Evolutionary conservation across 2,113 vertebrate genomes (phyloP), one percentile per base, ranked within the genome.

Genomic region (Triplophysa rosa): DNA sequence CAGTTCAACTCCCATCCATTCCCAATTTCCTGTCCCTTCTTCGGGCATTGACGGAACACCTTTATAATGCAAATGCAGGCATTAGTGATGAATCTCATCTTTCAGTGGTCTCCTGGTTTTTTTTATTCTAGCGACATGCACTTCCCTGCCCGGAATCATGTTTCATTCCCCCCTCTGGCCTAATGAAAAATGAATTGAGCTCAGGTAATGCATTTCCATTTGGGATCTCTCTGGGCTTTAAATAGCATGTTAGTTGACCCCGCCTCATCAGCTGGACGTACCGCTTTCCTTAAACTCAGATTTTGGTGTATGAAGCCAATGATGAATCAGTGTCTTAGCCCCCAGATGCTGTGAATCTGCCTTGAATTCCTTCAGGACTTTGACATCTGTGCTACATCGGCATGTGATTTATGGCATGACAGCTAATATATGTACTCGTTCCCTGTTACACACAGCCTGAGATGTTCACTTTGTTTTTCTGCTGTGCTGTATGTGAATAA

Each of bases 51-150:
- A 89, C 84, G 78, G 85, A 87, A 84, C 81, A 83, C 84, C 87
- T 90, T 88, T 90, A 89, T 90, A 87, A 91, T 92, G 86, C 87
- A 90, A 89, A 87, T 87, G 80, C 79, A 86, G 87, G 88, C 84
- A 89, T 84, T 70, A 78, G 83, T 52, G 79, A 91, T 91, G 90
- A 90, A 93, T 91, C 83, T 89, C 81, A 54, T 79, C 80, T 84
- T 77, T 77, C 83, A 77, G 74, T 85, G 79, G 78, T 77, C 72
- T 58, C 37, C 17, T 37, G 37, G 65, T 21, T 88, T 83, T 37
- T 74, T 76, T 83, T 84, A 85, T 88, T 73, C 83, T 87, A 84
- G 84, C 58, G 70, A 89, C 78, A 89, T 87, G 72, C 80, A 64
- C 80, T 78, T 79, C 64, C 63, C 76, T 79, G 69, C 56, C 84